Percentiles rank a stretch among this genome's conserved stretches.
Conservation (phyloP, 2,888 invertebrate species). For the Hypomecis punctinalis region DNA sequence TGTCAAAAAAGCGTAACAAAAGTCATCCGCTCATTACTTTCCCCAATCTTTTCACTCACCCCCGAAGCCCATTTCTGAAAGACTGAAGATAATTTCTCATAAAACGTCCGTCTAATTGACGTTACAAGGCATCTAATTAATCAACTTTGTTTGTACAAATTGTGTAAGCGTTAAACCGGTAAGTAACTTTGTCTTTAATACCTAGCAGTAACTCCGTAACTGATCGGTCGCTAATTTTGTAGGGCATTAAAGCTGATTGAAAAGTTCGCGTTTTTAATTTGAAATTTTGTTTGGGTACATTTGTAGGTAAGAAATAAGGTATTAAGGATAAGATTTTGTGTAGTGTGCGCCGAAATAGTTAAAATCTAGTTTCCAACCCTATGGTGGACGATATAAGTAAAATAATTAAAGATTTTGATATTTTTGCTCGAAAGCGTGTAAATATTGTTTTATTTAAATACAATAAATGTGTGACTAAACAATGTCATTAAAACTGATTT, state of each 20-base stretch:
- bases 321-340: too few species aligned
- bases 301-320: too few species aligned
- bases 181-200: constrained; percentile 45
- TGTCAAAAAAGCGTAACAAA: neutral
- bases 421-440: too few species aligned
- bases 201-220: constrained; percentile 36
- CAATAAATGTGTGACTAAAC: too few species aligned
- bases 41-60: constrained; percentile 48
- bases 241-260: constrained; percentile 10
- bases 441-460: too few species aligned
- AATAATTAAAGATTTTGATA: too few species aligned
- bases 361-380: too few species aligned
- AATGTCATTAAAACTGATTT: too few species aligned
- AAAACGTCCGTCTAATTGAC: constrained; percentile 61
- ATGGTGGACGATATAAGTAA: too few species aligned
- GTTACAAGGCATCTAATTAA: constrained; percentile 61
- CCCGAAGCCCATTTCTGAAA: constrained; percentile 47
- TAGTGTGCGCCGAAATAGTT: too few species aligned
- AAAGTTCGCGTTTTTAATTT: constrained; percentile 17
- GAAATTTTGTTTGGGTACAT: neutral
- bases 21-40: constrained; percentile 1
- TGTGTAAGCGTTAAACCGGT: constrained; percentile 45
- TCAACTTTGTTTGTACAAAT: constrained; percentile 58
- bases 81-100: constrained; percentile 54
- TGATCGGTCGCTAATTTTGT: constrained; percentile 44